Conservation (phyloP, 2,113 vertebrate genomes). For the Epinephelus lanceolatus region DNA sequence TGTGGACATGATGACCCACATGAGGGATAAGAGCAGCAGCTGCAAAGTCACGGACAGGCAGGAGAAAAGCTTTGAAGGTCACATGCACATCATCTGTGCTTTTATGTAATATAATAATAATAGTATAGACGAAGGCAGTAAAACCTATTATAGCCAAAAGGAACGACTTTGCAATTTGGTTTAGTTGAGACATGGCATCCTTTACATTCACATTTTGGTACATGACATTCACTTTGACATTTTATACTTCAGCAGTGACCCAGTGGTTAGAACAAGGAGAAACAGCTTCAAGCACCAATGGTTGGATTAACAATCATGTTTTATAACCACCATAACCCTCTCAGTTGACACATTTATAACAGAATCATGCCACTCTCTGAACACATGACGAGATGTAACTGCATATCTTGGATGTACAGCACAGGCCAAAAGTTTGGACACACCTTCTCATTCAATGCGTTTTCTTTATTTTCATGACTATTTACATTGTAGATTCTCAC, state of each 20-base stretch:
- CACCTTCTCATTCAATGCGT: too few species aligned
- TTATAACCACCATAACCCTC: background rate
- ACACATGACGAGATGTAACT: too few species aligned
- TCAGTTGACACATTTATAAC: background rate
- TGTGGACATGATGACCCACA: conserved; percentile 56
- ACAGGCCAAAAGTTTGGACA: too few species aligned
- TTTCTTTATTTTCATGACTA: too few species aligned
- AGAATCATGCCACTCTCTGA: background rate
- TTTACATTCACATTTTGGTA: background rate
- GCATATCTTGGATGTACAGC: too few species aligned
- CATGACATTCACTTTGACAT: background rate
- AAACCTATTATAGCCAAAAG: background rate
- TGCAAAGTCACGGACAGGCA: conserved; percentile 22
- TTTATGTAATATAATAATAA: background rate
- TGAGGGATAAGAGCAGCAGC: conserved; percentile 3
- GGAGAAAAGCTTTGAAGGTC: conserved; percentile 27
- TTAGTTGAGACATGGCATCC: background rate
- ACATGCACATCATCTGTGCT: background rate
- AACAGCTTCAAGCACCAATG: background rate
- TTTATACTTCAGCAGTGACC: background rate
- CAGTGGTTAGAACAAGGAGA: background rate
- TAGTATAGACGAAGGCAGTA: background rate
- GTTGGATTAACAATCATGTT: background rate
- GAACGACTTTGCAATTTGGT: background rate
- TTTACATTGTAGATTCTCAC: too few species aligned